Evolutionary conservation across 2,888 invertebrate species (phyloP).

Genomic region (Perizoma affinitatum): DNA sequence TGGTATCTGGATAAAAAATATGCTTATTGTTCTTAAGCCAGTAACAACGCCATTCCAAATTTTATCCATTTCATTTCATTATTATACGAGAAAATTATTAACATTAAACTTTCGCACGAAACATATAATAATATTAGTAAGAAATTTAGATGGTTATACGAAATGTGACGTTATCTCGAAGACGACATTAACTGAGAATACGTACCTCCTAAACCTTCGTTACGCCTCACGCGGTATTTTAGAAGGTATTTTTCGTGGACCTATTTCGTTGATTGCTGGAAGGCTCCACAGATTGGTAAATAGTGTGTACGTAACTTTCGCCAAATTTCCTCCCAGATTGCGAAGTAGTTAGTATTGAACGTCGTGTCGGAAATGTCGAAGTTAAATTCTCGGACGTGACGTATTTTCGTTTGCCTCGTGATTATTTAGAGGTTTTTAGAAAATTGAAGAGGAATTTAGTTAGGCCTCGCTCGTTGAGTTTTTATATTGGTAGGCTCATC

Average conservation of each 20-base stretch:
- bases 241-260: slow-evolving; percentile 32
- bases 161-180: no score
- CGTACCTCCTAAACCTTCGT: slow-evolving; percentile 3
- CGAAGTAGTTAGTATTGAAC: slow-evolving; percentile 35
- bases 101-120: no score
- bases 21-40: no score
- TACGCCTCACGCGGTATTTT: slow-evolving; percentile 7
- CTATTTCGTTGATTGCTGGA: slow-evolving; percentile 39
- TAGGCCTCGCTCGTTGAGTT: neutral
- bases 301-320: slow-evolving; percentile 17
- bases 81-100: no score
- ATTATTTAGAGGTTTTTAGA: slow-evolving; percentile 38
- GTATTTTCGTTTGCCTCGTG: slow-evolving; percentile 41
- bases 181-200: no score
- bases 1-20: no score
- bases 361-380: slow-evolving; percentile 38
- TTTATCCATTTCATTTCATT: no score
- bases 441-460: slow-evolving; percentile 19
- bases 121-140: no score
- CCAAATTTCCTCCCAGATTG: slow-evolving; percentile 9
- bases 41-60: no score
- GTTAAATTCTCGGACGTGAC: slow-evolving; percentile 42
- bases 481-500: no score
- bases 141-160: no score
- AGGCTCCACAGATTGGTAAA: slow-evolving; percentile 8